Evolutionary conservation across 2,113 vertebrate species (phyloP).

Genomic region (Rhynchopsitta pachyrhyncha): DNA sequence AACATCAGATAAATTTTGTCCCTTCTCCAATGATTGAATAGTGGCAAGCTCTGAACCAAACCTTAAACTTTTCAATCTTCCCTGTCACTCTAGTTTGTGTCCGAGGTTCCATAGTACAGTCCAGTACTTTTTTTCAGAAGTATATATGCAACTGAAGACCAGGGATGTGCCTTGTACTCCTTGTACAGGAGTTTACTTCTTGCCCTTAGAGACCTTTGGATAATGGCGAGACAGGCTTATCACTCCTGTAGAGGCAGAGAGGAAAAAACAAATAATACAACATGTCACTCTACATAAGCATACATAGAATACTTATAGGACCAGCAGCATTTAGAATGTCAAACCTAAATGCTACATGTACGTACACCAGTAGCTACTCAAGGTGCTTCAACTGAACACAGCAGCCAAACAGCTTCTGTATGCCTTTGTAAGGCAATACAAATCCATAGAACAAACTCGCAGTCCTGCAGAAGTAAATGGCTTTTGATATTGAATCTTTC

Average conservation of each 20-base stretch:
- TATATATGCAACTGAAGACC: neutral
- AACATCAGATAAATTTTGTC: neutral
- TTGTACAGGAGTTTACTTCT: neutral
- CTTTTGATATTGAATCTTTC: neutral
- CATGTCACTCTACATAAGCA: neutral
- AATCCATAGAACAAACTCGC: neutral
- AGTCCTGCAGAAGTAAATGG: neutral
- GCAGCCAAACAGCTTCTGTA: neutral
- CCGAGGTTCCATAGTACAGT: neutral
- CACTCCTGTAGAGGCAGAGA: neutral
- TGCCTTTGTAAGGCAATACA: neutral
- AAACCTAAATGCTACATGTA: neutral
- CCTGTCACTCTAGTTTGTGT: neutral
- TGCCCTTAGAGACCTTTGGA: neutral
- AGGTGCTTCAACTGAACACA: neutral
- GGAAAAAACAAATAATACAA: neutral
- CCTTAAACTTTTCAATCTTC: neutral
- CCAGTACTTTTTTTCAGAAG: neutral
- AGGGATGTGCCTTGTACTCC: neutral
- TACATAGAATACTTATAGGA: fast-evolving
- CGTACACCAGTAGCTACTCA: neutral
- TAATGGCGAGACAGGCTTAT: neutral
- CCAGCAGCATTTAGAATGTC: neutral
- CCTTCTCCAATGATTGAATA: neutral
- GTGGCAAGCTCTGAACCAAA: neutral